phyloP scores from a whole-genome alignment of 2,113 vertebrate genomes.

The Poicephalus gulielmi region DNA sequence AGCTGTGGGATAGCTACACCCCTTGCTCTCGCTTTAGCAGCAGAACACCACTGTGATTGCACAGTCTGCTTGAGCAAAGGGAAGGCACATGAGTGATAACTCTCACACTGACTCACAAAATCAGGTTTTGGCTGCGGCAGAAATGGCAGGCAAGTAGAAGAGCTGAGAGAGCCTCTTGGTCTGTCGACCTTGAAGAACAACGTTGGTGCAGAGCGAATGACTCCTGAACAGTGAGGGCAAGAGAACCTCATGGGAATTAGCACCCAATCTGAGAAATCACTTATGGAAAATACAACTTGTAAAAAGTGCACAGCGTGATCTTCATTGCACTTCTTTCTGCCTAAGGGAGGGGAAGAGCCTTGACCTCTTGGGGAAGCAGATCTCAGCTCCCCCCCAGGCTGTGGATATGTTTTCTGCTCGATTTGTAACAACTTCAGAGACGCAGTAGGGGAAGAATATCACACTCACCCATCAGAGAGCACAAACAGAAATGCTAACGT shows the following conservation, averaged over 20 bases:
- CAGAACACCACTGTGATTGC: not conserved
- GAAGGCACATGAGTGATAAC: not conserved
- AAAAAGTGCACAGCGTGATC: not conserved
- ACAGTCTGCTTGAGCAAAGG: not conserved
- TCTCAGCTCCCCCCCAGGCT: not conserved
- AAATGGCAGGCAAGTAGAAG: not conserved
- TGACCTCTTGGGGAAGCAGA: not conserved
- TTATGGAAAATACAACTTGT: not conserved
- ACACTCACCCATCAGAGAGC: not conserved
- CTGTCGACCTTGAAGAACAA: not conserved
- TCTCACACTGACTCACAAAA: not conserved
- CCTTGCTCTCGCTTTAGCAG: not conserved
- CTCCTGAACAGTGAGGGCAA: not conserved
- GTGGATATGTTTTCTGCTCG: not conserved
- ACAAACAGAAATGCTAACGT: not conserved
- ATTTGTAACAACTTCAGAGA: not conserved
- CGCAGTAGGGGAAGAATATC: not conserved
- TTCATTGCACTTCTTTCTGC: not conserved
- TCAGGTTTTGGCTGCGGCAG: not conserved
- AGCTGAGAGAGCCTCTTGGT: not conserved
- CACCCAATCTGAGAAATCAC: not conserved
- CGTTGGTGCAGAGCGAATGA: accelerated
- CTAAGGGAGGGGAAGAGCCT: not conserved
- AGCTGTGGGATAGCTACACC: not conserved
- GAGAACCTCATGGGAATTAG: not conserved